phyloP scores from a whole-genome alignment of 2,888 invertebrate species.

The Microdon myrmicae region DNA sequence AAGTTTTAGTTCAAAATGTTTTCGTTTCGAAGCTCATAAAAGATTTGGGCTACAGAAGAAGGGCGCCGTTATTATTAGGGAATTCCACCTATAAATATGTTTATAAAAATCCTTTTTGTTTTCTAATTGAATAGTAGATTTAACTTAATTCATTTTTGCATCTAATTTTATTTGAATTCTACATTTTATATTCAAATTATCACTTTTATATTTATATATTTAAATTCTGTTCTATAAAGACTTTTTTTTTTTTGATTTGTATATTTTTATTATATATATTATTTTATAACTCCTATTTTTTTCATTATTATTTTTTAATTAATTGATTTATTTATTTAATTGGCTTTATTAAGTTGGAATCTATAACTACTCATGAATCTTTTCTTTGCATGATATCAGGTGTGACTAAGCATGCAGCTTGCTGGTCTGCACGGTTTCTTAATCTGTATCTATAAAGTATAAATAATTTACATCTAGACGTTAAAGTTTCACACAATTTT shows the following conservation, averaged over 20 bases:
- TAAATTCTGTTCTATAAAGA: slow-evolving; percentile 11
- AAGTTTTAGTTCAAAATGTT: slow-evolving; percentile 5
- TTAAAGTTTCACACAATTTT: too few species aligned
- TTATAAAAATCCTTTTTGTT: too few species aligned
- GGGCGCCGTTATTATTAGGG: too few species aligned
- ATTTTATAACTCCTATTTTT: slow-evolving; percentile 2
- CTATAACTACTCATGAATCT: slow-evolving; percentile 8
- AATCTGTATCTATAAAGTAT: slow-evolving; percentile 1
- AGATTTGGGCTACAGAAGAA: too few species aligned
- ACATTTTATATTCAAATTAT: slow-evolving; percentile 16
- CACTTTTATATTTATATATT: slow-evolving; percentile 7
- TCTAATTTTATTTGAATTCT: slow-evolving; percentile 36
- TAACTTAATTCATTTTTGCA: slow-evolving; percentile 38
- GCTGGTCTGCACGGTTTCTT: slow-evolving; percentile 21
- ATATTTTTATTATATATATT: slow-evolving; percentile 3
- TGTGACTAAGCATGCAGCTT: slow-evolving; percentile 26
- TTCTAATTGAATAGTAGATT: slow-evolving; percentile 26
- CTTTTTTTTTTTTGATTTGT: slow-evolving; percentile 14
- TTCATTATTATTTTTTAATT: slow-evolving; percentile 13
- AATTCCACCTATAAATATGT: too few species aligned
- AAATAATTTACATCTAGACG: background rate
- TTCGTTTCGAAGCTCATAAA: slow-evolving; percentile 24
- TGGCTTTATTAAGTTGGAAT: slow-evolving; percentile 2
- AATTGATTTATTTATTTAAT: too few species aligned
- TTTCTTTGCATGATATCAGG: slow-evolving; percentile 9